Conservation (phyloP, 2,113 vertebrate species). For the Antigone vipio region DNA sequence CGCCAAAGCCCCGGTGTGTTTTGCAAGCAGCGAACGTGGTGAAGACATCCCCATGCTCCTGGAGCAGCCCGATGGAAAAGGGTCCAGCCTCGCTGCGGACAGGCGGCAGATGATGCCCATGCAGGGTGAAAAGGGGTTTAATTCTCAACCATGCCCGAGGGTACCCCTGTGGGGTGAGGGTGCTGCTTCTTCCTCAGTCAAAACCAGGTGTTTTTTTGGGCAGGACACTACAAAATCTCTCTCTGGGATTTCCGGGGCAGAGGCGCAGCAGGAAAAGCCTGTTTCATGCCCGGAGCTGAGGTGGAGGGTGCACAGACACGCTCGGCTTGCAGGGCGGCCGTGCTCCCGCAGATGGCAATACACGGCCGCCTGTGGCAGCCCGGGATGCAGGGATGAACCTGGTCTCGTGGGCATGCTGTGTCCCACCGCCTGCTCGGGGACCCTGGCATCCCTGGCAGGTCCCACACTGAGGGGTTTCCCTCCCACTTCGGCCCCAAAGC, state of each 20-base stretch:
- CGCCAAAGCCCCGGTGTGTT: background rate
- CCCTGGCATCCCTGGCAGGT: fast-evolving
- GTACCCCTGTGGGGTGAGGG: background rate
- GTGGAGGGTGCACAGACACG: background rate
- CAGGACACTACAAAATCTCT: background rate
- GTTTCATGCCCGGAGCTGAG: background rate
- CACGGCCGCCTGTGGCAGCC: fast-evolving
- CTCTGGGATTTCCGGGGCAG: background rate
- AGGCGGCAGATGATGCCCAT: background rate
- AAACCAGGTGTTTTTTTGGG: background rate
- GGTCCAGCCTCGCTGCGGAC: background rate
- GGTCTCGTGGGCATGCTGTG: fast-evolving
- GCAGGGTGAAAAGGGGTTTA: background rate
- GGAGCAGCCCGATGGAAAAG: background rate
- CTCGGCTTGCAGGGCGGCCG: background rate
- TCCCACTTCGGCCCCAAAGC: background rate
- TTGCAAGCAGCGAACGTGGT: fast-evolving
- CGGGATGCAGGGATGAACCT: background rate
- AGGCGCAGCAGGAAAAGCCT: background rate
- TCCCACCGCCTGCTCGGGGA: fast-evolving
- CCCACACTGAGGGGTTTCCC: fast-evolving
- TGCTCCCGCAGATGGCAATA: background rate
- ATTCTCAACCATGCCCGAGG: background rate
- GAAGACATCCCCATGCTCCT: fast-evolving
- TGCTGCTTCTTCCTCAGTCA: background rate